Conservation (phyloP, 2,888 invertebrate species). For the Callyntrura sp. region DNA sequence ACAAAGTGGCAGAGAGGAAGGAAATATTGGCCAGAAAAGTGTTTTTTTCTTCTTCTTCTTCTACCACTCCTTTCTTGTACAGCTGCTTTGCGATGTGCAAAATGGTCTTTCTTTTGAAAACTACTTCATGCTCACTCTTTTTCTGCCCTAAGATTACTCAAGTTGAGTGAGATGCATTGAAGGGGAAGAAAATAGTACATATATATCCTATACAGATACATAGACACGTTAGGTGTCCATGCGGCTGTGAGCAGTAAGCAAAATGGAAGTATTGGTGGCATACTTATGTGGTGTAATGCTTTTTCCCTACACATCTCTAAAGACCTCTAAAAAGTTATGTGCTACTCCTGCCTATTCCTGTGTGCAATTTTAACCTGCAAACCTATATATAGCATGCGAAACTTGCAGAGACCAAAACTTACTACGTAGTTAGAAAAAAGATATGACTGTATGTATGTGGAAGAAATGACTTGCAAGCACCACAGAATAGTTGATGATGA, state of each 20-base stretch:
- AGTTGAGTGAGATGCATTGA: slow-evolving; percentile 56
- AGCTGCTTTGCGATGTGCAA: slow-evolving; percentile 12
- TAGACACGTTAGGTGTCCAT: not conserved
- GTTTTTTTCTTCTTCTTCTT: not conserved
- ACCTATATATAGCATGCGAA: slow-evolving; percentile 42
- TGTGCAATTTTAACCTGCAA: slow-evolving; percentile 60
- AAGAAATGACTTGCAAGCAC: not conserved
- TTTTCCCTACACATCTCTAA: slow-evolving; percentile 36
- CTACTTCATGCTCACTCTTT: slow-evolving; percentile 49
- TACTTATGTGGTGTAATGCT: slow-evolving; percentile 54
- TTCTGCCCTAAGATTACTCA: slow-evolving; percentile 59
- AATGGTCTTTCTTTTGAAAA: not conserved
- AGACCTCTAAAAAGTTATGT: not conserved
- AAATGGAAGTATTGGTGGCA: slow-evolving; percentile 43
- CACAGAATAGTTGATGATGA: slow-evolving; percentile 34
- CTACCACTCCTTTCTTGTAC: not conserved
- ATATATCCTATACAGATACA: not conserved
- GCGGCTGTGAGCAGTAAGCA: not conserved
- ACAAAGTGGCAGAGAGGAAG: slow-evolving; percentile 16
- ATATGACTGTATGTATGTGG: not conserved
- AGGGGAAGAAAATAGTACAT: slow-evolving; percentile 13
- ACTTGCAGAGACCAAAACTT: not conserved
- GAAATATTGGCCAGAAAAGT: slow-evolving; percentile 31
- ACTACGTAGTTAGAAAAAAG: slow-evolving; percentile 16
- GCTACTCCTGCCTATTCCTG: slow-evolving; percentile 4